Base-by-base conservation (phyloP, 2,888 invertebrate genomes). In the Embidobia sp. region DNA sequence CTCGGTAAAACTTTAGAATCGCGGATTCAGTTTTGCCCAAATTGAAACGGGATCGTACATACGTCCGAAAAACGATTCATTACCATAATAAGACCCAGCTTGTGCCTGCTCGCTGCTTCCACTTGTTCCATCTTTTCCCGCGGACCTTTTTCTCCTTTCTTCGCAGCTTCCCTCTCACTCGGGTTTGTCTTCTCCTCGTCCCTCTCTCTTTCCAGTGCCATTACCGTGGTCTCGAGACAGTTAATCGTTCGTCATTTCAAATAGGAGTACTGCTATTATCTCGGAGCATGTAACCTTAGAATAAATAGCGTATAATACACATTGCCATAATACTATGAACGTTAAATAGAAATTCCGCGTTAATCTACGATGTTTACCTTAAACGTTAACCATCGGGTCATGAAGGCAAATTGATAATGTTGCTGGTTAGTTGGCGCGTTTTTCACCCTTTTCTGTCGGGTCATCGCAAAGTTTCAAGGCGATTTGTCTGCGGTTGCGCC, bases 11-110 rank as follows among this genome's bases (percentile, higher is more conserved):
- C 64, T 64, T 64, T 64, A 63, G 42, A 55, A 72, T 42, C 29
- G 44, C 26, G 44, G 37, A 61, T 46, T 59, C 53, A 64, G 66
- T 51, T 74, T 51, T 33, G 31, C 37, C 59, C 57, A 37, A 59
- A 73, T 66, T 73, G 80, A 80, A 82, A 81, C 42, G 40, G 26
- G 33, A 51, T 35, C 35, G 57, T 57, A 51, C 73, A 81, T 83
- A 79, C 80, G 81, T 74, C 81, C 77, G 73, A 80, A 81, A 81
- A 85, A 77, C 84, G 80, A 85, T 85, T 85, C 84, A 84, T 85
- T 85, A 84, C 84, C 79, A 79, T 78, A 80, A 81, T 83, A 84
- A 82, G 81, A 81, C 80, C 84, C 79, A 78, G 79, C 76, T 80
- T 81, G 80, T 82, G 80, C 82, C 79, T 78, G 73, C 80, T 55